A percentile compares a stretch with the other conserved stretches of the same genome.
Evolutionary conservation across 2,113 vertebrate genomes (phyloP).

Genomic region (Hepsetus odoe): DNA sequence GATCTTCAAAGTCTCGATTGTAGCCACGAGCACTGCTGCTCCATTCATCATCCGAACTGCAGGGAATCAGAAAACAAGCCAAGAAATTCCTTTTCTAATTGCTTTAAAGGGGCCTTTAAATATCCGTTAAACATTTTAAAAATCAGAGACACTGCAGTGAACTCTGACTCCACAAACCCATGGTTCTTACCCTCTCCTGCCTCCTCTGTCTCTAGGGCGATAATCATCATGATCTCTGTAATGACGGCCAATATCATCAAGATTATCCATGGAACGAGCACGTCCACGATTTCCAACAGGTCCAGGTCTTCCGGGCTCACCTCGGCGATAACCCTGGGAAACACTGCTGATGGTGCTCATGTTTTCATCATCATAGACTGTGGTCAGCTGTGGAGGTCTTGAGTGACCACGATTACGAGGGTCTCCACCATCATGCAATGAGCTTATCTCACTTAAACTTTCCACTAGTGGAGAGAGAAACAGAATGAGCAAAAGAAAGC

Average conservation of each 20-base stretch:
- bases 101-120: no score
- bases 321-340: slow-evolving; percentile 71
- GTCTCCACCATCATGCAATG: slow-evolving; percentile 80
- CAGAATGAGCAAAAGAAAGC: neutral
- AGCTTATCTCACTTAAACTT: slow-evolving; percentile 85
- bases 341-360: slow-evolving; percentile 83
- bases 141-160: no score
- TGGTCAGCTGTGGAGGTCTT: slow-evolving; percentile 73
- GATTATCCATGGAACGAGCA: slow-evolving; percentile 84
- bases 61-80: neutral
- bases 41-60: slow-evolving; percentile 74
- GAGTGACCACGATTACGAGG: slow-evolving; percentile 68
- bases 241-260: slow-evolving; percentile 76
- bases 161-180: neutral
- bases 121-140: no score
- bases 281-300: slow-evolving; percentile 60
- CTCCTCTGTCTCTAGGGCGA: slow-evolving; percentile 63
- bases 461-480: slow-evolving; percentile 66
- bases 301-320: slow-evolving; percentile 58
- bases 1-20: slow-evolving; percentile 63
- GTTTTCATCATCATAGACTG: slow-evolving; percentile 72
- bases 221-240: slow-evolving; percentile 55
- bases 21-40: slow-evolving; percentile 70
- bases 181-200: slow-evolving; percentile 68
- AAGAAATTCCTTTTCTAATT: no score